A percentile compares a stretch with the other conserved stretches of the same genome.
Conservation (phyloP, 2,888 invertebrate species). For the Yponomeuta cagnagella region DNA sequence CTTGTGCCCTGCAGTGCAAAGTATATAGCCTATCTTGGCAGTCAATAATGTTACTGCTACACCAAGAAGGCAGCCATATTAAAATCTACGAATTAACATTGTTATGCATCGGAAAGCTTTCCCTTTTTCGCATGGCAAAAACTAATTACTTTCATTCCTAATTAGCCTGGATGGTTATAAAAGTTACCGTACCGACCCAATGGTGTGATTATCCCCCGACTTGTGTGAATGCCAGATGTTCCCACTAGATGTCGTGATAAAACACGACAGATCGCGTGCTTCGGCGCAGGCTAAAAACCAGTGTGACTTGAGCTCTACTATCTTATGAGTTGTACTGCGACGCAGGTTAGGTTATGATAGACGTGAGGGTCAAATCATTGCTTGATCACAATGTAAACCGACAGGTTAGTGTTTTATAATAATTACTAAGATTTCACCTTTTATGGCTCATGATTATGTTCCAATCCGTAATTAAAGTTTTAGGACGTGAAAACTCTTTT, state of each 20-base stretch:
- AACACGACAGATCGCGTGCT: conserved; percentile 27
- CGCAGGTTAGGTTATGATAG: neutral
- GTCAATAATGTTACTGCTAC: too few relatives aligned
- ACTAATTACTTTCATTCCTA: neutral
- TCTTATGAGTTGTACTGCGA: neutral
- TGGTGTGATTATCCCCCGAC: conserved; percentile 28
- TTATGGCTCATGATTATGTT: neutral
- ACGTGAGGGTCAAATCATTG: neutral
- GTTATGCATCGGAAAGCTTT: neutral
- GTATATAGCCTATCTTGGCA: too few relatives aligned
- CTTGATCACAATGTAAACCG: neutral
- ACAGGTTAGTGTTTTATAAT: neutral
- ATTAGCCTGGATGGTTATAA: neutral
- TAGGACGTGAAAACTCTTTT: neutral
- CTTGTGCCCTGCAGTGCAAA: too few relatives aligned
- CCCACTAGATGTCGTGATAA: conserved; percentile 39
- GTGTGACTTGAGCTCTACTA: neutral
- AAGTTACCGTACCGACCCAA: conserved; percentile 6
- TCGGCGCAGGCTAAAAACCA: conserved; percentile 17
- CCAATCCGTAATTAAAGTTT: neutral
- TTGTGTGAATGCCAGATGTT: conserved; percentile 31
- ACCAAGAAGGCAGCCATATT: neutral
- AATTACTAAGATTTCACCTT: neutral
- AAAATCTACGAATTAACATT: neutral
- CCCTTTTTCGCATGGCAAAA: neutral